Base-by-base conservation (phyloP, 1,140 invertebrate species). In the Melanaphis sacchari region DNA sequence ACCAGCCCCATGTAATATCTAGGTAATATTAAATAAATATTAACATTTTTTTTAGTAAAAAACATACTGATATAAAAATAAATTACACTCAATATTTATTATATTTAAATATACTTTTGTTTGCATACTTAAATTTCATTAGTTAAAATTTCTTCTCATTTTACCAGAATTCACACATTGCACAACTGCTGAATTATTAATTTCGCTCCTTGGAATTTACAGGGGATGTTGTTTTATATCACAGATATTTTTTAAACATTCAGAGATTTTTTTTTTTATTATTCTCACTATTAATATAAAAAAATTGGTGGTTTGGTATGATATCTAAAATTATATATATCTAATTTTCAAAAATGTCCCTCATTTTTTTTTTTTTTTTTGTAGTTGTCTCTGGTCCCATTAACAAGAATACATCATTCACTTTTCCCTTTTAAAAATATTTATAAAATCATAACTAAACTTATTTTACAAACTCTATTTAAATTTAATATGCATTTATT, bases 1-100 rank as follows among this genome's bases (percentile, higher is more conserved):
- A 22, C 81, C 81, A 40, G 46, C 46, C 24, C 91, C 91, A n/a
- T 85, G 91, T 52, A 93, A 93, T 84, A 93, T 93, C 91, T 93
- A n/a, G n/a, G n/a, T n/a, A 52, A 21, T 40, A 54, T 36, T 15
- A 31, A 41, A 41, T 89, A 36, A 46, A 21, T 49, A 38, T 49
- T 49, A 88, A 49, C 0, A 24, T 46, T 46, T 49, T 49, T 49
- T 76, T 76, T 66, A 6, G 5, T 5, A n/a, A 66, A 88, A 49
- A 38, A 18, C 1, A 49, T 85, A 85, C 18, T 49, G 9, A 22
- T 38, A 82, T 82, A 7, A 38, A 38, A 76, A 66, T 66, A 66
- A 66, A n/a, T 66, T 26, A 66, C 11, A 66, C 3, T 66, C 0
- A n/a, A n/a, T 36, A 76, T 76, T 76, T 76, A 66, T 15, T 66